Evolutionary conservation across 2,888 invertebrate species (phyloP).

Genomic region (Pristionchus japonicus): DNA sequence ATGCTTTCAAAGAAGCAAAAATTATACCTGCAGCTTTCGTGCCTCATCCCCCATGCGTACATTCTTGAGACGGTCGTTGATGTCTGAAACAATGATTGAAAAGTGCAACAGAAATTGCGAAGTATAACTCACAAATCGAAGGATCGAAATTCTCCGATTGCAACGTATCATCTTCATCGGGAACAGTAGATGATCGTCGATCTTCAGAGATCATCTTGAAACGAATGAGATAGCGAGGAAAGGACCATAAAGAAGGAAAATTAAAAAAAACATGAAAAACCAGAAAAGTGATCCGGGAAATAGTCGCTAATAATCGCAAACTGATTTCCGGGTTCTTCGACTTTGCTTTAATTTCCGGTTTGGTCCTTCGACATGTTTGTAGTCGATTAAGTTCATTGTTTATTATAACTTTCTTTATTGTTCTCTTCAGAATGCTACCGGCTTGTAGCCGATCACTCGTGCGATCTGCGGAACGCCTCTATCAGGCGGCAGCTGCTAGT

Average conservation of each 20-base stretch:
- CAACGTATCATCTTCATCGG: constrained; percentile 45
- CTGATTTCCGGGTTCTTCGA: not conserved
- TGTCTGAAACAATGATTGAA: constrained; percentile 54
- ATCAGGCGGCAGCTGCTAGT: not conserved
- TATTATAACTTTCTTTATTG: not conserved
- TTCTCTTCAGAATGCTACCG: constrained; percentile 20
- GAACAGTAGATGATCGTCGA: constrained; percentile 16
- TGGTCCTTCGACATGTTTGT: no score
- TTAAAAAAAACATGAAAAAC: not conserved
- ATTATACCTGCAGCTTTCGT: constrained; percentile 59
- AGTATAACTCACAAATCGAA: constrained; percentile 56
- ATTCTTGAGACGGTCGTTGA: constrained; percentile 64
- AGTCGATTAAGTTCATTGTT: no score
- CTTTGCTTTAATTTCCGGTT: not conserved
- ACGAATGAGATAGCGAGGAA: not conserved
- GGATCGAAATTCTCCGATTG: constrained; percentile 58
- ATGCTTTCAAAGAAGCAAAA: not conserved
- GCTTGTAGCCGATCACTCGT: not conserved
- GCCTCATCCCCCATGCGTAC: constrained; percentile 70
- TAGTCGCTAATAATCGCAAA: no score
- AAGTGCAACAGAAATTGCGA: no score
- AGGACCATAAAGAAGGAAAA: not conserved
- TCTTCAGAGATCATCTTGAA: constrained; percentile 31
- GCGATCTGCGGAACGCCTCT: constrained; percentile 25
- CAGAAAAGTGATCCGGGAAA: no score